Conservation (phyloP, 2,113 vertebrate species). For the Caloenas nicobarica region DNA sequence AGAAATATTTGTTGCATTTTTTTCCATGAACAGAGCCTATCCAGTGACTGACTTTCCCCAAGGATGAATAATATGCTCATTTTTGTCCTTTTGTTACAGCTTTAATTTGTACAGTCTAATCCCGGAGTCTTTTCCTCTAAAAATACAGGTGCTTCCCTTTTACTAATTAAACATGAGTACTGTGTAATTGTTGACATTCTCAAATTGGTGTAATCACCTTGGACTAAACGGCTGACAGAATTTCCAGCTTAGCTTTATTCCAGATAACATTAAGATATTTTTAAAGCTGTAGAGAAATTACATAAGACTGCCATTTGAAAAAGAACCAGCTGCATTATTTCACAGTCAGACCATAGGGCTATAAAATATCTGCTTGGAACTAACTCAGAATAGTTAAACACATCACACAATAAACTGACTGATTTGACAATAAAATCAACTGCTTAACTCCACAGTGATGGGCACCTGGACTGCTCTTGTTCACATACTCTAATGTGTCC, state of each 20-base stretch:
- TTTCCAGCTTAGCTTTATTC: constrained; percentile 35
- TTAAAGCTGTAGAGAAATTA: constrained; percentile 16
- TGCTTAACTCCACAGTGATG: not conserved
- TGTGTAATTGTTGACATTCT: constrained; percentile 56
- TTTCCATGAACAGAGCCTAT: constrained; percentile 39
- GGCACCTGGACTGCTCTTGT: not conserved
- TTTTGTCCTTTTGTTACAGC: constrained; percentile 75
- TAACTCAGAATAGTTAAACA: constrained; percentile 10
- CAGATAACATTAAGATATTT: constrained; percentile 12
- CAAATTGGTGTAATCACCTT: constrained; percentile 50
- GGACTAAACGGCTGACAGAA: constrained; percentile 23
- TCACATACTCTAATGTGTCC: not conserved
- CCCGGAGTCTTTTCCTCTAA: constrained; percentile 72
- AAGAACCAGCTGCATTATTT: not conserved
- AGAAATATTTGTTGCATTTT: constrained; percentile 18
- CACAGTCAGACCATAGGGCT: not conserved
- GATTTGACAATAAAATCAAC: not conserved
- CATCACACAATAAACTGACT: not conserved
- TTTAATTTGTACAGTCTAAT: constrained; percentile 65
- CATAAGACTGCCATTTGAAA: not conserved
- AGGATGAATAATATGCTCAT: constrained; percentile 68
- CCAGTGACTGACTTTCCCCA: constrained; percentile 63
- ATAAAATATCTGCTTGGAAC: not conserved
- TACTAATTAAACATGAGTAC: constrained; percentile 70
- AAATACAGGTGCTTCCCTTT: constrained; percentile 83